Evolutionary conservation across 2,113 vertebrate genomes (phyloP).

Genomic region (Pterocles gutturalis): DNA sequence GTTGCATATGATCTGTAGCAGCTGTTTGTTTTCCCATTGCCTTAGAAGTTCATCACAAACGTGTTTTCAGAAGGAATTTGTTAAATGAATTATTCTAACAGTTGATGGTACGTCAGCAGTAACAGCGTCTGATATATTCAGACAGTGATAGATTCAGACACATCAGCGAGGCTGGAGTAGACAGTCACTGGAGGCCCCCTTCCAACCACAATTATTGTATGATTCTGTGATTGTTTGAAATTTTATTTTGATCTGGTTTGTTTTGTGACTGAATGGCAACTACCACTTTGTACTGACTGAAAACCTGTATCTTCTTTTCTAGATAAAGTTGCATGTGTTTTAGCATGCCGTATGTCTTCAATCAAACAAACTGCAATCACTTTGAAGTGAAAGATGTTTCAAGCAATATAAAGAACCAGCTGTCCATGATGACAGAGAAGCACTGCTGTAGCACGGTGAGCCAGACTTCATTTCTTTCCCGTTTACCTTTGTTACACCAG

Average conservation of each 20-base stretch:
- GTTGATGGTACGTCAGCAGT: not conserved
- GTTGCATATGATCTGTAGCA: not conserved
- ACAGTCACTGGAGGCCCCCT: not conserved
- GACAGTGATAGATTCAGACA: not conserved
- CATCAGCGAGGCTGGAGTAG: not conserved
- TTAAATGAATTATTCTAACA: not conserved
- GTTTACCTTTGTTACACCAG: not conserved
- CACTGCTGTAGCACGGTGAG: not conserved
- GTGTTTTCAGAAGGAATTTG: not conserved
- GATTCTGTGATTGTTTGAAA: not conserved
- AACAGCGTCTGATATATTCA: not conserved
- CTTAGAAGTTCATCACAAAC: not conserved
- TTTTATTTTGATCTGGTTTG: not conserved
- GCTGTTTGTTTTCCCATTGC: slow-evolving; percentile 11
- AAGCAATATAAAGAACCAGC: not conserved
- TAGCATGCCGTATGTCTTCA: not conserved
- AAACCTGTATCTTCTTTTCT: not conserved
- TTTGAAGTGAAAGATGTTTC: not conserved
- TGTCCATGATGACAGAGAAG: not conserved
- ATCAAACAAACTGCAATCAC: not conserved
- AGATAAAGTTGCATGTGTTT: not conserved
- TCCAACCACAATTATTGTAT: not conserved
- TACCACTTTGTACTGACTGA: not conserved
- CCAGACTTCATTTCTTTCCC: not conserved
- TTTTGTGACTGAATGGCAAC: not conserved